These are phyloP conservation scores for Meles meles DNA, from an alignment of 2,113 vertebrate species.

Conservation along the genomic window DNA sequence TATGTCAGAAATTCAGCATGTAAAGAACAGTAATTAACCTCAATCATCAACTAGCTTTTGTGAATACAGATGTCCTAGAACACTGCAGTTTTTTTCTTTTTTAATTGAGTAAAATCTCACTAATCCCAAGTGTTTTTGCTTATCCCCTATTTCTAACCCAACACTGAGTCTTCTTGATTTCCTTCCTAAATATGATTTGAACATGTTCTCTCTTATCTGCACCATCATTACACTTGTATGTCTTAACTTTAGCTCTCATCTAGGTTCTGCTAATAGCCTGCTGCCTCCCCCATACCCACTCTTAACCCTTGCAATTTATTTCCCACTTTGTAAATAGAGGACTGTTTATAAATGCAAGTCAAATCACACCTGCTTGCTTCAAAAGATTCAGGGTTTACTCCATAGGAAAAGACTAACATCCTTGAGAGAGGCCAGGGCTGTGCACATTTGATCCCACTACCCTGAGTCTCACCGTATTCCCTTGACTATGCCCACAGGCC, in stretches of 20 bases:
- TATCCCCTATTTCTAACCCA: background rate
- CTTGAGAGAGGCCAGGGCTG: background rate
- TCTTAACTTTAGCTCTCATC: background rate
- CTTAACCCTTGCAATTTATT: background rate
- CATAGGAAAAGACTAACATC: background rate
- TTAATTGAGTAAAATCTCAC: constrained; percentile 41
- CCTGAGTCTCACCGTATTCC: too few species aligned
- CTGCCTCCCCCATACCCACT: background rate
- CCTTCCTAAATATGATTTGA: background rate
- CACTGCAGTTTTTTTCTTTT: background rate
- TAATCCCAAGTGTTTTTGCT: background rate
- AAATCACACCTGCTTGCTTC: background rate
- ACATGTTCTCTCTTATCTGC: background rate
- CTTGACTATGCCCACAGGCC: rapidly evolving
- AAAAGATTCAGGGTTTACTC: background rate
- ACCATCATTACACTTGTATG: background rate
- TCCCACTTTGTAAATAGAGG: background rate
- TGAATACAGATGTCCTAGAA: constrained; percentile 66
- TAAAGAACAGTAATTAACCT: constrained; percentile 70
- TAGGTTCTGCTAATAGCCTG: background rate
- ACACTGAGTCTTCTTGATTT: background rate
- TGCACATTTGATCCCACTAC: background rate
- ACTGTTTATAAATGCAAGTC: background rate
- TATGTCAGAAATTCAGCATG: constrained; percentile 61
- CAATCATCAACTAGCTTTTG: constrained; percentile 63